Base-by-base conservation (phyloP, 1,140 invertebrate species). In the Rhagoletis pomonella region DNA sequence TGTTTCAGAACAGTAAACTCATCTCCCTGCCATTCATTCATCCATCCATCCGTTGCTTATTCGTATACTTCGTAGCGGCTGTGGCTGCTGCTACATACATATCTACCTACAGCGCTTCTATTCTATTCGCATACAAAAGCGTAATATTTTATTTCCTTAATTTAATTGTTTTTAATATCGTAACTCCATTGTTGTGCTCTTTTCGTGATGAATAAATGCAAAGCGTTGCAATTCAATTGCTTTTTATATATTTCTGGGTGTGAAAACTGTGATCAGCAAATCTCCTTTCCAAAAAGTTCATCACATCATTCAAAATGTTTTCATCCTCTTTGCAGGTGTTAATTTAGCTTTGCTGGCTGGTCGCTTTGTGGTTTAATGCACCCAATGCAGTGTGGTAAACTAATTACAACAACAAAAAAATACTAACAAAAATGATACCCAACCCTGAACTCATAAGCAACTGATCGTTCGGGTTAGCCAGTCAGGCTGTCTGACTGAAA, bases 261-360 rank as follows among this genome's bases (percentile, higher is more conserved):
- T 81, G 73, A 55, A 81, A 81, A 81, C 14, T 81, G 73, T 55
- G 73, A 55, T 19, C n/a, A 55, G 5, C 73, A 17, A 81, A 50
- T 81, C 42, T 81, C 47, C 73, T 81, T 55, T 81, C 47, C 50
- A 55, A 81, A 81, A 81, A 50, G 73, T 81, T 81, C 73, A 81
- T 50, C 73, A 47, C 73, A 81, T 81, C 73, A 58, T 12, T 81
- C 47, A 58, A 81, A 81, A 29, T 81, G 47, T 39, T 67, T 55
- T 50, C 73, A 81, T 55, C 19, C 73, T 19, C 73, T 81, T 81
- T 29, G 47, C 73, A 81, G 73, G 73, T 81, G 73, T 81, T 81
- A 81, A 81, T 81, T 81, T 81, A 73, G 44, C 44, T 50, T 29
- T 73, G 6, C 44, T 81, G 29, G 29, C 19, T 81, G 60, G 12